These are phyloP conservation scores for Xiphophorus maculatus DNA, from an alignment of 2,113 vertebrate genomes.

Conservation along the genomic window DNA sequence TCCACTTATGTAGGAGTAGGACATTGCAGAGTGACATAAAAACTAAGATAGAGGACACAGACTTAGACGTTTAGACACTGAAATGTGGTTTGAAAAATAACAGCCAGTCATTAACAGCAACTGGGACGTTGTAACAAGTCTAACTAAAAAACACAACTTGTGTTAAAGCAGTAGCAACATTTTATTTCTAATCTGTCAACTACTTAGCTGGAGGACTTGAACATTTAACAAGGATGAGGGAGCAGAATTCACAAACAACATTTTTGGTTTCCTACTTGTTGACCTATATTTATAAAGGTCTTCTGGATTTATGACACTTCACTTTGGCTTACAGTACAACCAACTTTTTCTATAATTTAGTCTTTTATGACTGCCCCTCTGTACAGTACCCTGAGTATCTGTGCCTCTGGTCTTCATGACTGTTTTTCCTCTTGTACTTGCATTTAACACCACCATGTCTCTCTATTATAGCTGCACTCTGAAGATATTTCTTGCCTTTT, in stretches of 20 bases:
- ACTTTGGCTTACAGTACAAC: not conserved
- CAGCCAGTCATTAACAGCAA: not conserved
- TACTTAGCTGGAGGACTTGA: not conserved
- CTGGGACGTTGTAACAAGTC: not conserved
- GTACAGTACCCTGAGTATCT: not conserved
- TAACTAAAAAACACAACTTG: not conserved
- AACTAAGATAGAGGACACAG: not conserved
- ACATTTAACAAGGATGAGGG: not conserved
- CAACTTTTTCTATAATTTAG: not conserved
- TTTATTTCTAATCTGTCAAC: not conserved
- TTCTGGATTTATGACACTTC: not conserved
- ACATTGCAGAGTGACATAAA: not conserved
- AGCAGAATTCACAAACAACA: not conserved
- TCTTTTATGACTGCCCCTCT: not conserved
- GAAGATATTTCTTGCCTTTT: constrained; percentile 49
- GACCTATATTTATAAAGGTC: not conserved
- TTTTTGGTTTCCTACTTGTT: not conserved
- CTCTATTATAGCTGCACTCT: constrained; percentile 36
- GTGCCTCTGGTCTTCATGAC: constrained; percentile 68
- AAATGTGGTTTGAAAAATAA: not conserved
- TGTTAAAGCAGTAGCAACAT: not conserved
- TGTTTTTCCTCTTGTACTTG: constrained; percentile 66
- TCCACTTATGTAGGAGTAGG: not conserved
- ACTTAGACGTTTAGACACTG: not conserved
- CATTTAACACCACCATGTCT: constrained; percentile 71